Evolutionary conservation across 2,888 invertebrate genomes (phyloP).

Genomic region (Luffia ferchaultella): DNA sequence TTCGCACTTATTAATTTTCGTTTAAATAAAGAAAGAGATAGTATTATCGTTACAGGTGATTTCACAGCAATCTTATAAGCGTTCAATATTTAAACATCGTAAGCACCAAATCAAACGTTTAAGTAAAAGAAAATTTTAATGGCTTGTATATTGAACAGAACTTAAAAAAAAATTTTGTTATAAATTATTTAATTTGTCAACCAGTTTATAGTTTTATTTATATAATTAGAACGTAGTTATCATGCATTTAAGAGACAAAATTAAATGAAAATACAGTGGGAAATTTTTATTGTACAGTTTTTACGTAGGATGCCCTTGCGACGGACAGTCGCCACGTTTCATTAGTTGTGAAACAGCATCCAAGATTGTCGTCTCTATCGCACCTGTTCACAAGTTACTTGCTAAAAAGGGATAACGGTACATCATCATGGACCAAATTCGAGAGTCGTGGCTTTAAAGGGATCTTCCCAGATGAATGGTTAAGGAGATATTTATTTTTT

Average conservation of each 20-base stretch:
- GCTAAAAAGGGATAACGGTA: slow-evolving; percentile 33
- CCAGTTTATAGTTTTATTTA: too few relatives aligned
- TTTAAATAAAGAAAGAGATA: slow-evolving; percentile 23
- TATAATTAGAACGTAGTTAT: too few relatives aligned
- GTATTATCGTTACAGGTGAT: slow-evolving; percentile 25
- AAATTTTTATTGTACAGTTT: slow-evolving; percentile 18
- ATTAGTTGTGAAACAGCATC: slow-evolving; percentile 52
- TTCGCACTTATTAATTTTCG: slow-evolving; percentile 20
- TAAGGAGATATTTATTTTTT: slow-evolving; percentile 37
- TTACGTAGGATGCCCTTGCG: slow-evolving; percentile 41
- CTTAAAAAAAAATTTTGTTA: too few relatives aligned
- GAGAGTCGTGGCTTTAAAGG: slow-evolving; percentile 50
- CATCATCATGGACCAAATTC: slow-evolving; percentile 41
- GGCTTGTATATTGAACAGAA: too few relatives aligned
- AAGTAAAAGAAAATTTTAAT: background rate
- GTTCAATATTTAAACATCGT: slow-evolving; percentile 23
- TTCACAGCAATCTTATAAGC: slow-evolving; percentile 33
- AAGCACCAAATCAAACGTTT: slow-evolving; percentile 15
- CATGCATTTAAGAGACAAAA: slow-evolving; percentile 2
- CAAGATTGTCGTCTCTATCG: slow-evolving; percentile 36
- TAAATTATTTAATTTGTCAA: too few relatives aligned
- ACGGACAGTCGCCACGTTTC: slow-evolving; percentile 57
- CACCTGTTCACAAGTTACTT: slow-evolving; percentile 11
- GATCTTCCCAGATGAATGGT: slow-evolving; percentile 46
- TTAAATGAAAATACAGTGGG: background rate